Evolutionary conservation across 2,113 vertebrate genomes (phyloP).

Genomic region (Felis catus): F.catus_Fca126_mat1.0 CM031412.1:50103001-50103500

Average conservation of each 20-base stretch:
- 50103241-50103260: neutral
- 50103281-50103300: neutral
- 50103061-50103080: slow-evolving; percentile 31
- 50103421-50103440: slow-evolving; percentile 24
- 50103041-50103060: slow-evolving; percentile 40
- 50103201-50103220: neutral
- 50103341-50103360: neutral
- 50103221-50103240: slow-evolving; percentile 1
- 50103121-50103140: slow-evolving; percentile 34
- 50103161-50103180: neutral
- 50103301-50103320: neutral
- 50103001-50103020: slow-evolving; percentile 61
- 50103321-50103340: neutral
- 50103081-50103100: neutral
- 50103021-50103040: slow-evolving; percentile 26
- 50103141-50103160: neutral
- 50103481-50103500: neutral
- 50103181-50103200: neutral
- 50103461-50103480: neutral
- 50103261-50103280: neutral
- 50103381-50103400: neutral
- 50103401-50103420: neutral
- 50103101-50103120: neutral
- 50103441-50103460: neutral
- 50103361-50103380: neutral